phyloP scores from a whole-genome alignment of 2,888 invertebrate genomes.

The Perizoma affinitatum region DNA sequence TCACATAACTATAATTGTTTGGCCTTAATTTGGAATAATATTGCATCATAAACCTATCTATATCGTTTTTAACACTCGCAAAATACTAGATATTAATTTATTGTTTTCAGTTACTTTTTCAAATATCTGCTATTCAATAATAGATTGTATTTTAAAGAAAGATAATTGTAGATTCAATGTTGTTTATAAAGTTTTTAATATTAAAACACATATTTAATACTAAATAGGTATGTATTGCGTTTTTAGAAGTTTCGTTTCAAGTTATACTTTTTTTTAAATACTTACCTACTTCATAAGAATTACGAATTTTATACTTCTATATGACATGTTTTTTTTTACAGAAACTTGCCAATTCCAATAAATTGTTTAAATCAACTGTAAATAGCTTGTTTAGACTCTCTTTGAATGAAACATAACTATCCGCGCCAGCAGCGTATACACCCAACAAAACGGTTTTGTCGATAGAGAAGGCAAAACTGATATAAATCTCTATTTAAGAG shows the following conservation, averaged over 20 bases:
- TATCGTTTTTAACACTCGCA: constrained; percentile 50
- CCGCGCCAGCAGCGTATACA: no score
- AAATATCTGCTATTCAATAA: constrained; percentile 20
- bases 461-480: no score
- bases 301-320: no score
- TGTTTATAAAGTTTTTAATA: constrained; percentile 13
- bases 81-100: constrained; percentile 46
- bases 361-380: no score
- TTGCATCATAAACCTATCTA: constrained; percentile 45
- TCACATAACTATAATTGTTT: constrained; percentile 73
- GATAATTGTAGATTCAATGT: constrained; percentile 9
- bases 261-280: neutral
- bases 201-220: constrained; percentile 6
- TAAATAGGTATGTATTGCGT: constrained; percentile 4
- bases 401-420: no score
- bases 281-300: no score
- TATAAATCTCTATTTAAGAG: no score
- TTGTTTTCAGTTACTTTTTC: constrained; percentile 20
- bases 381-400: no score
- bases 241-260: constrained; percentile 7
- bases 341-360: no score
- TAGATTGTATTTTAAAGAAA: constrained; percentile 20
- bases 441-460: no score
- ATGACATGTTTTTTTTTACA: no score
- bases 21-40: constrained; percentile 80